Evolutionary conservation across 2,888 invertebrate genomes (phyloP).

Genomic region (Ophion ventricosus): DNA sequence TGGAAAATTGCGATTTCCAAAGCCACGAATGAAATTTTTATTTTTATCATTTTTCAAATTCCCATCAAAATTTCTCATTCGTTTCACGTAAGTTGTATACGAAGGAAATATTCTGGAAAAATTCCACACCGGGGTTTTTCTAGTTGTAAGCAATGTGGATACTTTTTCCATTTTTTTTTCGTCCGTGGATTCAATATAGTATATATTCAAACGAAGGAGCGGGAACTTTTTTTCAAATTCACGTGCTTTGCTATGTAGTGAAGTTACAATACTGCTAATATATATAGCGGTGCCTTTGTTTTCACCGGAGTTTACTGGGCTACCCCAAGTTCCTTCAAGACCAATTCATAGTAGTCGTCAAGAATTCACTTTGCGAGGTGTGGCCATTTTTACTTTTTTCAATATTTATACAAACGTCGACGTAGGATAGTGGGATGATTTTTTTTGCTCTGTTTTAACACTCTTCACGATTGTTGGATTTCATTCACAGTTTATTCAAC

Average conservation of each 20-base stretch:
- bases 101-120: conserved; percentile 5
- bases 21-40: neutral
- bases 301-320: conserved; percentile 24
- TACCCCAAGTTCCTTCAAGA: conserved; percentile 38
- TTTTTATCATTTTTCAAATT: neutral
- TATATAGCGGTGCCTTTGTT: conserved; percentile 23
- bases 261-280: conserved; percentile 35
- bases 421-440: conserved; percentile 20
- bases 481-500: conserved; percentile 64
- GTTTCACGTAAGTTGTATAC: conserved; percentile 15
- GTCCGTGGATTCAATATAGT: conserved; percentile 16
- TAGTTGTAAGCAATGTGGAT: neutral
- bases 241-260: conserved; percentile 58
- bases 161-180: neutral
- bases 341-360: conserved; percentile 23
- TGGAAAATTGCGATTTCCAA: neutral
- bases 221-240: conserved; percentile 1
- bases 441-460: conserved; percentile 25
- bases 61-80: conserved; percentile 25
- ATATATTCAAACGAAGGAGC: conserved; percentile 31
- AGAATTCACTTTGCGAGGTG: conserved; percentile 42
- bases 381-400: conserved; percentile 14
- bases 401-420: conserved; percentile 42
- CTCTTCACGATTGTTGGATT: conserved; percentile 42
- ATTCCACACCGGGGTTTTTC: conserved; percentile 21